Base-by-base conservation (phyloP, 2,888 invertebrate species). In the Xestobium rufovillosum region DNA sequence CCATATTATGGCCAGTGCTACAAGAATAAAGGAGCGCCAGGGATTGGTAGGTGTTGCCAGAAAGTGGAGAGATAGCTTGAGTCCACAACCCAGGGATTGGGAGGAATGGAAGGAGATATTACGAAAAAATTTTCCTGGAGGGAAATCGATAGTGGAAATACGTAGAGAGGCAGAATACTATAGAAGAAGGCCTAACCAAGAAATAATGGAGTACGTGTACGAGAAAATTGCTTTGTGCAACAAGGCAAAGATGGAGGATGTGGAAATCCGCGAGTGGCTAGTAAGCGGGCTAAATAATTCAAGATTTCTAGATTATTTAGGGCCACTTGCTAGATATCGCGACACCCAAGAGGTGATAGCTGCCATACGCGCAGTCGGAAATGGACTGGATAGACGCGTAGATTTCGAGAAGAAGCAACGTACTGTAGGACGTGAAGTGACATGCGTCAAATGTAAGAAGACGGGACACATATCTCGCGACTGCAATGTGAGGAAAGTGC, bases 161-260 rank as follows among this genome's bases (percentile, higher is more conserved):
- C 15, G 41, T 12, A 10, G 35, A 14, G 42, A 39, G 3, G 44
- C 49, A 6, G 42, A 47, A 35, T 41, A 38, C 16, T 49, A 50
- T 16, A 40, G 33, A 23, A 29, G 37, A 11, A 33, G 32, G 10
- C 9, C 36, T 1, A 31, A 33, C 19, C 50, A 46, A 31, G 31
- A 46, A 26, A 35, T 49, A 1, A 34, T 31, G 1, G 41, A 44
- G 29, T 44, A 48, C 36, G 39, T 41, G 3, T 47, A 44, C 12
- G 47, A 50, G 16, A 49, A 50, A 32, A 26, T 50, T 9, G 17
- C 47, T 4, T 39, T 17, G 32, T 50, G 45, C 28, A 48, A 46
- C 17, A 38, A 36, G 26, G 47, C 44, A 1, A 34, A 17, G 3
- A 50, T 50, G 47, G 36, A 12, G 36, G n/a, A n/a, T n/a, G n/a